phyloP scores from a whole-genome alignment of 2,888 invertebrate genomes.

The Galerucella pusilla region DNA sequence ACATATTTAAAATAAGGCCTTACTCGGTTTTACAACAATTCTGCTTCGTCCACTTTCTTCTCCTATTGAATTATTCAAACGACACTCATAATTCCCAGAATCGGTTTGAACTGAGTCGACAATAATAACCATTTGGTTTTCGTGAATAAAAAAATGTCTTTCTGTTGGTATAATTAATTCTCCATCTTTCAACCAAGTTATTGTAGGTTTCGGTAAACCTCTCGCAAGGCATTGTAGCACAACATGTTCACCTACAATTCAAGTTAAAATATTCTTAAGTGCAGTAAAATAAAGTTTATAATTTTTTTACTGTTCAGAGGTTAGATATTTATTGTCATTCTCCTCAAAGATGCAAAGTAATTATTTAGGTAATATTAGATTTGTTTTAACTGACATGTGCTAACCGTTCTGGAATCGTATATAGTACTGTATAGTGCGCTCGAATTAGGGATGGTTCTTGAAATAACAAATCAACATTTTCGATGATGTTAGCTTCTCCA shows the following conservation, averaged over 20 bases:
- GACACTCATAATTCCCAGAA: constrained; percentile 90
- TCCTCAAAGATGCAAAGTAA: neutral
- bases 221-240: constrained; percentile 88
- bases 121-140: constrained; percentile 89
- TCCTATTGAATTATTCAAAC: constrained; percentile 87
- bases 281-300: too few species aligned
- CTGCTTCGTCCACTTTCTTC: constrained; percentile 78
- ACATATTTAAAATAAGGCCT: constrained; percentile 41
- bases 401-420: too few species aligned
- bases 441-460: too few species aligned
- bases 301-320: neutral
- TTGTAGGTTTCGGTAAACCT: constrained; percentile 84
- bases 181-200: constrained; percentile 89
- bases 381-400: too few species aligned
- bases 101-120: constrained; percentile 82
- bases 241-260: constrained; percentile 73
- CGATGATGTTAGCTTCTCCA: too few species aligned
- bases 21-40: constrained; percentile 76
- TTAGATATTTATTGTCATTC: neutral
- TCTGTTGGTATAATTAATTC: constrained; percentile 77
- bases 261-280: neutral
- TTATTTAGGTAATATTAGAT: too few species aligned
- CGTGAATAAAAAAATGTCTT: constrained; percentile 87
- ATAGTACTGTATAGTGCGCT: too few species aligned
- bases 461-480: too few species aligned